Evolutionary conservation across 2,113 vertebrate genomes (phyloP).

Genomic region (Myotis lucifugus): DNA sequence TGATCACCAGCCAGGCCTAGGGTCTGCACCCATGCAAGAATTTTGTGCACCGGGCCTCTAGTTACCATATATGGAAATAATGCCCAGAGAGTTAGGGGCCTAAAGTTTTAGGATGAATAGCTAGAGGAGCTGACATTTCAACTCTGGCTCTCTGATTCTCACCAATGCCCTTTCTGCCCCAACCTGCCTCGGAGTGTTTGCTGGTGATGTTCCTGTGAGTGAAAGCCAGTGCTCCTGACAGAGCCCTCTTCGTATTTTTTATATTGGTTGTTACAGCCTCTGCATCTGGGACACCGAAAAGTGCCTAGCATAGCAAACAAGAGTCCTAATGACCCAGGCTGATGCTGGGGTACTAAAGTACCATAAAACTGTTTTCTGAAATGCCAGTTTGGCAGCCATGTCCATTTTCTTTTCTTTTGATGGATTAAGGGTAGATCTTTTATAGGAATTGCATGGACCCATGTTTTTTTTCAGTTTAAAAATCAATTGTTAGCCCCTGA

Average conservation of each 20-base stretch:
- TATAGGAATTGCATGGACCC: neutral
- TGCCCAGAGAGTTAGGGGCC: neutral
- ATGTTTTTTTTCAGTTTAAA: neutral
- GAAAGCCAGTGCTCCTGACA: neutral
- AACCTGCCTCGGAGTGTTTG: neutral
- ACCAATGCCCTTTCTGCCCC: neutral
- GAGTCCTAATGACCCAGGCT: conserved; percentile 18
- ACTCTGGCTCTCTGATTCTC: neutral
- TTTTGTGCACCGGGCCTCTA: too few relatives aligned
- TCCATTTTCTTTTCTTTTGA: neutral
- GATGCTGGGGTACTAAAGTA: conserved; percentile 35
- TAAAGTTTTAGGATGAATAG: conserved; percentile 35
- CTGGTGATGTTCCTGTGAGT: neutral
- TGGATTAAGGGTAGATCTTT: neutral
- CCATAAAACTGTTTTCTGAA: conserved; percentile 37
- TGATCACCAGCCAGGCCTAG: too few relatives aligned
- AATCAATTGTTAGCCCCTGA: neutral
- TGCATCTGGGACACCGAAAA: neutral
- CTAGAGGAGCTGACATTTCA: neutral
- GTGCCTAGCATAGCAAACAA: conserved; percentile 14
- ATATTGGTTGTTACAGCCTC: neutral
- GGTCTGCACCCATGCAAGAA: too few relatives aligned
- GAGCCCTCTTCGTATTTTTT: neutral
- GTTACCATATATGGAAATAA: neutral
- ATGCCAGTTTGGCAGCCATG: neutral